These are phyloP conservation scores for Sebastes iracundus DNA, from an alignment of 2,797 vertebrate genomes.

Conservation along the genomic window DNA sequence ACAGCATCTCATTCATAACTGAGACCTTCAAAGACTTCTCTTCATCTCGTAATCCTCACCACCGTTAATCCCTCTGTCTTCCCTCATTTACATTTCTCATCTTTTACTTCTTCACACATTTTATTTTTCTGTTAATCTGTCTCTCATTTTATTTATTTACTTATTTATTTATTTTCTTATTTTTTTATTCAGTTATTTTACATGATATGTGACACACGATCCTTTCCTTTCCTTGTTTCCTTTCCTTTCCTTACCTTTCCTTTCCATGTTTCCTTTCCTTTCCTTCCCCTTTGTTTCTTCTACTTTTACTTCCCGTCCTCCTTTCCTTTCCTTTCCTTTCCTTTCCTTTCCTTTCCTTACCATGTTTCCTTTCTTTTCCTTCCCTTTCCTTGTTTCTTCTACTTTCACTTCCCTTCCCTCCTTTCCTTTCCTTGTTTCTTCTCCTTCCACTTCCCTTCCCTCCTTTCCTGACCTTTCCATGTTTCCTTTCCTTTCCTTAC, in stretches of 20 bases:
- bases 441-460: no score
- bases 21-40: constrained; percentile 18
- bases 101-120: neutral
- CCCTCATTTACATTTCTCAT: neutral
- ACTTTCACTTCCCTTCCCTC: no score
- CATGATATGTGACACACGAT: neutral
- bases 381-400: no score
- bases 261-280: no score
- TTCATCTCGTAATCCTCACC: constrained; percentile 29
- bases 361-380: no score
- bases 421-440: no score
- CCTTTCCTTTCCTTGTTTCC: neutral
- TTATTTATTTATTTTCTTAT: no score
- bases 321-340: neutral
- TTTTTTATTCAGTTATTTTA: neutral
- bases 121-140: neutral
- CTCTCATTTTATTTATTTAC: neutral
- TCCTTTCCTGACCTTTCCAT: neutral
- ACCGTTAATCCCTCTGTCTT: constrained; percentile 18
- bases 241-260: neutral
- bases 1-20: constrained; percentile 2
- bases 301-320: no score
- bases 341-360: no score
- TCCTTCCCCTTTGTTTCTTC: no score
- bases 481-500: neutral